Base-by-base conservation (phyloP, 2,797 vertebrate species). In the Synaphobranchus kaupii region DNA sequence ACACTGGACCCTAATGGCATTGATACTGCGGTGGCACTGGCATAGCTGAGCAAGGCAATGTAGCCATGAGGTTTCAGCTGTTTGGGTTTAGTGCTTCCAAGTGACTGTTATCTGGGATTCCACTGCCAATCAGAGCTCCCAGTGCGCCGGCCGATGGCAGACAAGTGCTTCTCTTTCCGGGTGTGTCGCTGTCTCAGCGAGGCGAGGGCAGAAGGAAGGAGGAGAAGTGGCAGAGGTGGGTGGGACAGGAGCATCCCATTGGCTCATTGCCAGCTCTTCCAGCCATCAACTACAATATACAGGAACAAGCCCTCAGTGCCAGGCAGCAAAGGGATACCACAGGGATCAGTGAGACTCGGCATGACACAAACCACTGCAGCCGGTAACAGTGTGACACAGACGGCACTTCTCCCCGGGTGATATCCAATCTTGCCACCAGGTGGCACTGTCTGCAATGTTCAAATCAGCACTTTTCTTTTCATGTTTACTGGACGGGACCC, bases 31-130 rank as follows among this genome's bases (percentile, higher is more conserved):
- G 92, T 92, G 47, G 68, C 0, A 92, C 94, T 31, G 68, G 3
- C 28, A 13, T 4, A 28, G 92, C 93, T n/a, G 86, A 95, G 94
- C 94, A 93, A 7, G 94, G 93, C 89, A 88, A 94, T 94, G 93
- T 91, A 96, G 96, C 97, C 95, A 95, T 92, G 94, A 93, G 95
- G 92, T 93, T 97, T 95, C 98, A 98, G 97, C 97, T 98, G 98
- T 95, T 96, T 94, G 95, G 73, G 96, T 95, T 93, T 93, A 95
- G 95, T 85, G 85, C 95, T 96, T 97, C 97, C 97, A 98, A 97
- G 97, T 98, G 97, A 98, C 96, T 22, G 96, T 98, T 97, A 95
- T 97, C 96, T 94, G 97, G 97, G 97, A 97, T 97, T 97, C 96
- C 92, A 91, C 97, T 95, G 96, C 97, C 96, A 97, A 95, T 95